Evolutionary conservation across 2,888 invertebrate genomes (phyloP).

Genomic region (Pseudococcus longispinus): DNA sequence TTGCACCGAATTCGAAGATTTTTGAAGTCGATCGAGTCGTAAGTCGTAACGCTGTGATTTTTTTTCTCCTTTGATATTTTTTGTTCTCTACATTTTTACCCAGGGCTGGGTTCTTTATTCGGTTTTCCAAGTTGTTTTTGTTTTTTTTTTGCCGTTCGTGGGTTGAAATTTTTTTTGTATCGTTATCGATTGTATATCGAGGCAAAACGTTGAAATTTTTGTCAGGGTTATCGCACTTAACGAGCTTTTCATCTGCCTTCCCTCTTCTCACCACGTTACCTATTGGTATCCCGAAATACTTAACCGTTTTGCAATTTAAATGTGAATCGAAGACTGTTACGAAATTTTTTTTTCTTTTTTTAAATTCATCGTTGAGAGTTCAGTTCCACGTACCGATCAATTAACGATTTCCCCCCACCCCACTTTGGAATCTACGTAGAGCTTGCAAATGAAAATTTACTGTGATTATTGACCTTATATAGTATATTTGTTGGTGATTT

Average conservation of each 20-base stretch:
- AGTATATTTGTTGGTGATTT: not conserved
- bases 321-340: slow-evolving; percentile 40
- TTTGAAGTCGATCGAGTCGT: not conserved
- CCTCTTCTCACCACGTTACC: not conserved
- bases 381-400: not conserved
- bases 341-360: not conserved
- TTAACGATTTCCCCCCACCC: no score
- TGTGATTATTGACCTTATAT: slow-evolving; percentile 49
- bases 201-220: not conserved
- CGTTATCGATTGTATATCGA: not conserved
- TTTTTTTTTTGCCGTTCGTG: not conserved
- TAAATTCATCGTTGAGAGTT: not conserved
- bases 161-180: not conserved
- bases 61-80: slow-evolving; percentile 21
- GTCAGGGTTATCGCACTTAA: slow-evolving; percentile 23
- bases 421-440: slow-evolving; percentile 1
- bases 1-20: slow-evolving; percentile 52
- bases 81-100: not conserved
- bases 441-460: slow-evolving; percentile 45
- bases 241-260: not conserved
- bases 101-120: not conserved
- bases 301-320: slow-evolving; percentile 23
- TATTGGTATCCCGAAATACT: not conserved
- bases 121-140: not conserved
- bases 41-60: slow-evolving; percentile 24